These are phyloP conservation scores for Steatornis caripensis DNA, from an alignment of 2,113 vertebrate genomes.

Conservation along the genomic window DNA sequence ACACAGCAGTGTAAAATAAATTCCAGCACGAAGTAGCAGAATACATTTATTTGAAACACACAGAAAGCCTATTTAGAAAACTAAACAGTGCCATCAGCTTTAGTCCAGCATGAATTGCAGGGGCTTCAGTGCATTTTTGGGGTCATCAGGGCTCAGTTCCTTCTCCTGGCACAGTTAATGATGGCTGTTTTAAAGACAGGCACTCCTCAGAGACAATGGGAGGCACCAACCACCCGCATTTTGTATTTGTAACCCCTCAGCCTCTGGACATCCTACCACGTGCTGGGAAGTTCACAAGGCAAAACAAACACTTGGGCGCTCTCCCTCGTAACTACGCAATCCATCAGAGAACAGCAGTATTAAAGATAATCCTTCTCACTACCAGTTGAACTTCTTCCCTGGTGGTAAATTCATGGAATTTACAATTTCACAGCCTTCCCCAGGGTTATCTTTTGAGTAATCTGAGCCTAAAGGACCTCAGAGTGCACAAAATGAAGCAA, in stretches of 20 bases:
- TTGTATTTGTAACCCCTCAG: not conserved
- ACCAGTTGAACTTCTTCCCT: not conserved
- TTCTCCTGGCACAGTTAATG: not conserved
- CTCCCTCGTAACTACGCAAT: not conserved
- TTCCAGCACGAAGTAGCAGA: not conserved
- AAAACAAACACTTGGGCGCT: not conserved
- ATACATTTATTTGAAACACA: not conserved
- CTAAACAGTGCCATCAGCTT: not conserved
- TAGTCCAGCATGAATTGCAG: not conserved
- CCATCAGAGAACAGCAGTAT: not conserved
- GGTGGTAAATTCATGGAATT: not conserved
- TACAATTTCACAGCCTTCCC: not conserved
- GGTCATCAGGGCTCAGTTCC: not conserved
- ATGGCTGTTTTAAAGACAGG: not conserved
- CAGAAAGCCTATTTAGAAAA: not conserved
- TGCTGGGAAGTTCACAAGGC: not conserved
- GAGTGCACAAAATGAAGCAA: not conserved
- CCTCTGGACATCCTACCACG: not conserved
- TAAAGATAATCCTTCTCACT: not conserved
- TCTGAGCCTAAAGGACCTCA: not conserved
- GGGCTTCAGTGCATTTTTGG: not conserved
- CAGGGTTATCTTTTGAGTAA: not conserved
- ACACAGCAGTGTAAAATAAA: not conserved
- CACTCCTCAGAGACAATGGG: not conserved
- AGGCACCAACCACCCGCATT: not conserved